Conservation (phyloP, 2,113 vertebrate species). For the Anoura caudifer region DNA sequence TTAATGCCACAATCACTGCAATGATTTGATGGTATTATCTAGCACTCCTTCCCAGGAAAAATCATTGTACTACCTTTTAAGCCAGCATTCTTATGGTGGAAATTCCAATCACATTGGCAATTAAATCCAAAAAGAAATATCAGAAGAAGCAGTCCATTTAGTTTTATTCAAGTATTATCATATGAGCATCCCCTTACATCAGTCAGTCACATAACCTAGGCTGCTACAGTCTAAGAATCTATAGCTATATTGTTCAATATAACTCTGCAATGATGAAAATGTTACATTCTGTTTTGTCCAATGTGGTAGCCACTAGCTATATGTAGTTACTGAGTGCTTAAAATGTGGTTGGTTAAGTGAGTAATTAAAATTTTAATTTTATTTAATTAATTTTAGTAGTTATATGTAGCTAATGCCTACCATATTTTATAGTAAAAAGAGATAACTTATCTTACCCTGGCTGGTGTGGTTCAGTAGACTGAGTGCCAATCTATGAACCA, state of each 20-base stretch:
- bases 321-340: neutral
- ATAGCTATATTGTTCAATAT: neutral
- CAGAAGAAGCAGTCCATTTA: neutral
- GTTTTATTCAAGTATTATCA: neutral
- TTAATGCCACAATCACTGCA: neutral
- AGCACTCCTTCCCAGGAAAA: neutral
- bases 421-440: neutral
- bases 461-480: too few relatives aligned
- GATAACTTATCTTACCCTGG: too few relatives aligned
- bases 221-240: neutral
- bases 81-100: neutral
- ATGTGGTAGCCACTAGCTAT: neutral
- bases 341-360: neutral
- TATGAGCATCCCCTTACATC: neutral
- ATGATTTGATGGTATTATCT: neutral
- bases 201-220: neutral
- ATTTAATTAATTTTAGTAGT: neutral
- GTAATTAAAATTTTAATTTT: neutral
- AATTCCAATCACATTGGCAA: neutral
- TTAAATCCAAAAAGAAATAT: neutral
- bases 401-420: neutral
- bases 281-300: neutral
- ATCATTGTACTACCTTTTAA: neutral
- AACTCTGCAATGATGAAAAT: neutral
- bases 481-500: too few relatives aligned